These are phyloP conservation scores for Leptinotarsa defecta DNA, from an alignment of 1,140 invertebrate species.

Conservation along the genomic window DNA sequence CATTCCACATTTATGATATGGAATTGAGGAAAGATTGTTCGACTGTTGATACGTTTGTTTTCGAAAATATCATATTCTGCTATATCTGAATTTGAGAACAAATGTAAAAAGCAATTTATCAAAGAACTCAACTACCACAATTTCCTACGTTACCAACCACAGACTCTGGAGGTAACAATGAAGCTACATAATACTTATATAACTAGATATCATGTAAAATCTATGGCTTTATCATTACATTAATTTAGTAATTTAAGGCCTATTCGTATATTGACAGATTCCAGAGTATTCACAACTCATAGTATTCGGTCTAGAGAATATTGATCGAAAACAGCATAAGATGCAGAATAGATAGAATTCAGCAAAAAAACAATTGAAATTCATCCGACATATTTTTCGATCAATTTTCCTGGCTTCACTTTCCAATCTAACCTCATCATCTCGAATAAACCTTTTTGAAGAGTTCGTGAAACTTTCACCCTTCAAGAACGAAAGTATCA, in stretches of 20 bases:
- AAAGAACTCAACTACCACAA: slow-evolving; percentile 12
- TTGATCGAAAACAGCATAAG: neutral
- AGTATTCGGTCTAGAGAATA: slow-evolving; percentile 11
- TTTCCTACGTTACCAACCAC: slow-evolving; percentile 22
- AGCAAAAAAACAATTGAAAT: neutral
- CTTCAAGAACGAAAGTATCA: too few species aligned
- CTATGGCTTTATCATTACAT: slow-evolving; percentile 32
- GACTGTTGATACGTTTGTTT: too few species aligned
- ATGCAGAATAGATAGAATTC: neutral
- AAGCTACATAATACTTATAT: slow-evolving; percentile 2
- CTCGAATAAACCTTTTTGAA: too few species aligned
- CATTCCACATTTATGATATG: too few species aligned
- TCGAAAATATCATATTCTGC: too few species aligned
- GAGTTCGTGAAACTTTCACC: too few species aligned
- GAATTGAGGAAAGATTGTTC: too few species aligned
- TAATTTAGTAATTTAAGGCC: slow-evolving; percentile 27
- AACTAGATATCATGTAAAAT: slow-evolving; percentile 42
- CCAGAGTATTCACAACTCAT: slow-evolving; percentile 18
- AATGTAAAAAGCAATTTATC: too few species aligned
- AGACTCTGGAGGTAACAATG: slow-evolving; percentile 26
- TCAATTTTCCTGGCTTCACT: neutral
- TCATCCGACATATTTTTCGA: neutral
- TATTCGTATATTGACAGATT: slow-evolving; percentile 29
- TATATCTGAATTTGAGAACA: too few species aligned
- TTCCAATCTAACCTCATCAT: neutral